These are phyloP conservation scores for Cylas formicarius DNA, from an alignment of 1,140 invertebrate genomes.

Conservation along the genomic window DNA sequence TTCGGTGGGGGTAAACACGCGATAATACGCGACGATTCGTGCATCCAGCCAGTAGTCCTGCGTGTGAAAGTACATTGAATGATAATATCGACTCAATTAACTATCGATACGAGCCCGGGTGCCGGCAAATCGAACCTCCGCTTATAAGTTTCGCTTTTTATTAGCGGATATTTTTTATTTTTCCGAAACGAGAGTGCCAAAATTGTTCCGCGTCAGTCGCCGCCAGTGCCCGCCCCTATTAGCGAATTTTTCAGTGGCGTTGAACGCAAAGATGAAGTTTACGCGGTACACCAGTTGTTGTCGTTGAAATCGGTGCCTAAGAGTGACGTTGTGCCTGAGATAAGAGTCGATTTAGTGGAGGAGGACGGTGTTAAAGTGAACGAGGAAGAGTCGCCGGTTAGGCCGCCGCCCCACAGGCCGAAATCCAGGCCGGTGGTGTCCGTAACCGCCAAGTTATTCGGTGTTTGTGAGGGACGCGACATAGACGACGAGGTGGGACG, in stretches of 20 bases:
- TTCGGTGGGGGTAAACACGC: conserved; percentile 20
- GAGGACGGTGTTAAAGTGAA: not conserved
- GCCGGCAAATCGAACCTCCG: too few relatives aligned
- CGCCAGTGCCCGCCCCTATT: too few relatives aligned
- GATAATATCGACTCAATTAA: too few relatives aligned
- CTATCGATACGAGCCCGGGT: too few relatives aligned
- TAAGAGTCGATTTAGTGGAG: conserved; percentile 14
- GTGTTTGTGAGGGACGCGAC: conserved; percentile 13
- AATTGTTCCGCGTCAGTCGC: conserved; percentile 4
- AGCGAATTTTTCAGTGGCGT: conserved; percentile 68
- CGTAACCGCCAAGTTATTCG: conserved; percentile 24
- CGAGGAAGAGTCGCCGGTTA: too few relatives aligned
- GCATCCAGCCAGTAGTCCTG: too few relatives aligned
- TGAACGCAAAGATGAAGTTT: conserved; percentile 78
- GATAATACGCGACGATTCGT: conserved; percentile 22
- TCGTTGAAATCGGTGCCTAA: conserved; percentile 35
- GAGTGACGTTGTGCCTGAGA: conserved; percentile 12
- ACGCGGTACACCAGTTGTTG: conserved; percentile 63
- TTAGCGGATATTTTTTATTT: too few relatives aligned
- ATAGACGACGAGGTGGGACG: conserved; percentile 1
- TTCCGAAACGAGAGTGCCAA: conserved; percentile 12
- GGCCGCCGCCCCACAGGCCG: conserved; percentile 2
- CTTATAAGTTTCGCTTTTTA: too few relatives aligned
- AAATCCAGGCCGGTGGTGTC: conserved; percentile 39
- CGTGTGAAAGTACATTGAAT: too few relatives aligned